These are phyloP conservation scores for Aurelia sp. DNA, from an alignment of 30 jellyfish, hydroid and myxozoan species.

Conservation along the genomic window DNA sequence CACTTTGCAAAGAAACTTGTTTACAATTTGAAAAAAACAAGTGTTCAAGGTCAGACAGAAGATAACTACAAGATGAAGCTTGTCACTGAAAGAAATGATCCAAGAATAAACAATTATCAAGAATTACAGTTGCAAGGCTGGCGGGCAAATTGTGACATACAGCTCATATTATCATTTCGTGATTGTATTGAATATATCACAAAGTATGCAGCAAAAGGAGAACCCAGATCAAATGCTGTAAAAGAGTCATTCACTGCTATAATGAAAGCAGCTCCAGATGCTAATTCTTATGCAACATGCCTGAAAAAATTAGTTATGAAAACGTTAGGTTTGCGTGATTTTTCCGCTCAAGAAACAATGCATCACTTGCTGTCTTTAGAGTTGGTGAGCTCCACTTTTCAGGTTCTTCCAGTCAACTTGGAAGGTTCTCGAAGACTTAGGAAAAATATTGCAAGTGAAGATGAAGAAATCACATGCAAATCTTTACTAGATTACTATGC, in stretches of 20 bases:
- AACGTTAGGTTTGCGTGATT: slow-evolving; percentile 48
- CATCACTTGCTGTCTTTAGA: slow-evolving; percentile 41
- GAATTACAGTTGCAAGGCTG: slow-evolving; percentile 29
- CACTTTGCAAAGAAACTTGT: slow-evolving; percentile 19
- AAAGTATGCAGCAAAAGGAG: slow-evolving; percentile 62
- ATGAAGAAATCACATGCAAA: slow-evolving; percentile 26
- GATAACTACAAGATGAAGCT: slow-evolving; percentile 5
- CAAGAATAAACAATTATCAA: background rate
- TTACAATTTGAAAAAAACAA: slow-evolving; percentile 22
- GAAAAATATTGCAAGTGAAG: slow-evolving; percentile 18
- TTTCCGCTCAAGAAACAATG: slow-evolving; percentile 53
- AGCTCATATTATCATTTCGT: too few relatives aligned
- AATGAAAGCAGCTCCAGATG: slow-evolving; percentile 3
- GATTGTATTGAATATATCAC: slow-evolving; percentile 50
- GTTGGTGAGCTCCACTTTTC: slow-evolving; percentile 9
- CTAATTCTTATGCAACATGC: slow-evolving; percentile 6
- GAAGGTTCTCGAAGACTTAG: slow-evolving; percentile 18
- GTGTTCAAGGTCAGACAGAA: background rate
- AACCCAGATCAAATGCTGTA: slow-evolving; percentile 36
- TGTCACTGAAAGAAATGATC: slow-evolving; percentile 30
- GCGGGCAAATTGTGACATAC: too few relatives aligned
- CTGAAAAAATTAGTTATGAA: slow-evolving; percentile 17
- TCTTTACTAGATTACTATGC: background rate
- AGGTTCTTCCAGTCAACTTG: slow-evolving; percentile 1
- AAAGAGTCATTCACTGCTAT: slow-evolving; percentile 20